Evolutionary conservation across 2,113 vertebrate species (phyloP), one percentile per base, ranked within the genome.

Genomic region (Apus apus): DNA sequence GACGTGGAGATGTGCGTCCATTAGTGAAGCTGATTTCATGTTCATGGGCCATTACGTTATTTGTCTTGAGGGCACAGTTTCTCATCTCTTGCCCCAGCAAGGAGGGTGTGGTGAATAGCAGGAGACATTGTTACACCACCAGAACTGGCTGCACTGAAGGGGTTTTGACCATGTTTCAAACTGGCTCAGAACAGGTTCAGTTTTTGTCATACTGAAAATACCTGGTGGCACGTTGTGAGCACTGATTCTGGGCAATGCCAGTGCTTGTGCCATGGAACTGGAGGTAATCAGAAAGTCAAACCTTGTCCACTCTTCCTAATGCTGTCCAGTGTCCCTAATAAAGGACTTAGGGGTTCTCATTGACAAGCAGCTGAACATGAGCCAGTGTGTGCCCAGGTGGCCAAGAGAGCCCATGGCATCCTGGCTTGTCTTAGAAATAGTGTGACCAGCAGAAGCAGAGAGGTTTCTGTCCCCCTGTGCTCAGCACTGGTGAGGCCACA

Each of bases 171-270:
- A 0, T 46, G 15, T 48, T n/a, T 90, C 53, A 60, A 57, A 30
- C 57, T 72, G 80, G 57, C 70, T 71, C 53, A 15, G 64, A 66
- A 21, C 45, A 74, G 71, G 29, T 23, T 26, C 36, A 20, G 1
- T 48, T 67, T 74, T 61, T 82, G 73, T 72, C 38, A 4, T 8
- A 48, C 62, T 80, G 66, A n/a, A 84, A 80, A 62, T 51, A 32
- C 34, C 67, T 22, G 0, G 58, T 25, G 26, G 85, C 54, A 21
- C 9, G 0, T 3, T 23, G 32, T n/a, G 81, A 73, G 9, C 23
- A 0, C 22, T 26, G 15, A 2, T 9, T 72, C 46, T 32, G 71
- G 83, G 82, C 73, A 45, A 0, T 5, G 65, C 32, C 0, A 2
- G 1, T 40, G 66, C 62, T 82, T 67, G 62, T 56, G 57, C 57